These are phyloP conservation scores for Tringa solitaria DNA, from an alignment of 2,113 vertebrate genomes.

Conservation along the genomic window DNA sequence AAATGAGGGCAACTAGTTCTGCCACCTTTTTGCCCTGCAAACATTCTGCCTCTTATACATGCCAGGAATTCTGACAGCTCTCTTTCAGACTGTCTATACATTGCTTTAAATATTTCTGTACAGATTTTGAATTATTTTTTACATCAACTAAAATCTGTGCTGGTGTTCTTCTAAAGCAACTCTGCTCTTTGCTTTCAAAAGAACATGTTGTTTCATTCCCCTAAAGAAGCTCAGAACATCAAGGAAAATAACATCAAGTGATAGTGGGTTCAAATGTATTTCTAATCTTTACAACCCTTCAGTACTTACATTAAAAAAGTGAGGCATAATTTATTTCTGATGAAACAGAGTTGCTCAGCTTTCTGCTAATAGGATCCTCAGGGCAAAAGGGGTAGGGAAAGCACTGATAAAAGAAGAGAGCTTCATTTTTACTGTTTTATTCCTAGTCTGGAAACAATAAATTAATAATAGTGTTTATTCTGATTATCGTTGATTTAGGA, in stretches of 20 bases:
- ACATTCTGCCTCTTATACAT: neutral
- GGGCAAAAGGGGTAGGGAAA: conserved; percentile 60
- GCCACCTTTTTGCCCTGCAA: conserved; percentile 11
- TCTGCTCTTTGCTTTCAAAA: conserved; percentile 56
- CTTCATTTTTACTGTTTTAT: conserved; percentile 12
- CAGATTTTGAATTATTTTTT: neutral
- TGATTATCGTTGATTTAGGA: conserved; percentile 62
- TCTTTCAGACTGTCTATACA: neutral
- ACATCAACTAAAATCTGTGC: neutral
- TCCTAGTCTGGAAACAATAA: conserved; percentile 62
- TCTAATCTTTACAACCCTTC: conserved; percentile 72
- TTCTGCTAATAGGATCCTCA: conserved; percentile 73
- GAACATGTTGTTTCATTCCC: conserved; percentile 48
- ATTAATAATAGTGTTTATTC: conserved; percentile 69
- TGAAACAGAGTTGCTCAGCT: conserved; percentile 67
- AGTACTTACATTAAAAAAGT: conserved; percentile 67
- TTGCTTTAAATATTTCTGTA: conserved; percentile 11
- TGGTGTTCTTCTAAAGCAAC: conserved; percentile 30
- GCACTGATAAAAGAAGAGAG: conserved; percentile 47
- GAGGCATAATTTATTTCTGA: conserved; percentile 73
- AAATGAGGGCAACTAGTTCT: neutral
- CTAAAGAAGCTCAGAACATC: conserved; percentile 64
- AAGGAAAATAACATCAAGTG: conserved; percentile 71
- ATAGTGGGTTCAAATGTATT: conserved; percentile 62
- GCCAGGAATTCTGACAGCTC: neutral